Base-by-base conservation (phyloP, 1,140 invertebrate genomes). In the Dysdera silvatica region DNA sequence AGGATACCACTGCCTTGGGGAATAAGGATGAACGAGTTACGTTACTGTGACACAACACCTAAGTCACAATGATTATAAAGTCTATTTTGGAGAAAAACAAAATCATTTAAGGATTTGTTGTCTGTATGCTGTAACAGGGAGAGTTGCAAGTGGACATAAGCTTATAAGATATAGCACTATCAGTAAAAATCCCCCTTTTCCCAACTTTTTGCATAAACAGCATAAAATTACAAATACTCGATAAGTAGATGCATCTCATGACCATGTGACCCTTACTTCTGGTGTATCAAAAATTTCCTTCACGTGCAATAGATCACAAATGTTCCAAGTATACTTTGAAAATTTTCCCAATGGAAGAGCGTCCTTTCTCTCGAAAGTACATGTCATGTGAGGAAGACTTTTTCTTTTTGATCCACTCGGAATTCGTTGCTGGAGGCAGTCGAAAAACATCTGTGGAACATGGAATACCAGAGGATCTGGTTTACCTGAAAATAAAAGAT, bases 241-340 rank as follows among this genome's bases (percentile, higher is more conserved):
- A 37, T 37, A 37, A n/a, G n/a, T 37, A 12, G n/a, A 37, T 14
- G n/a, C 35, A 37, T 37, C 35, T 48, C 16, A n/a, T 23, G 1
- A 48, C 12, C 23, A 14, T 10, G 18, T 3, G 18, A 47, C 20
- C 41, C 41, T 75, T 74, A 85, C 83, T 59, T 83, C 72, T 4
- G 82, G 75, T 6, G 84, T 87, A 65, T 87, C 84, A 76, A 89
- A 88, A 63, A 88, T 87, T 71, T 84, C 82, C 68, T 87, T 86
- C 0, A 88, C 81, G 64, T 88, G 85, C 8, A 84, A 68, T 29
- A 87, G 82, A 74, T 86, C 87, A 16, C 82, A 85, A 29, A 89
- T 85, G 64, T 85, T 81, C 84, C 85, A 88, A 0, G 83, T 84
- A 71, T 85, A 85, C 71, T 85, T 86, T 0, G 83, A 85, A 72